Evolutionary conservation across 2,113 vertebrate genomes (phyloP), one percentile per base, ranked within the genome.

Genomic region (Notarius lentiginosus): DNA sequence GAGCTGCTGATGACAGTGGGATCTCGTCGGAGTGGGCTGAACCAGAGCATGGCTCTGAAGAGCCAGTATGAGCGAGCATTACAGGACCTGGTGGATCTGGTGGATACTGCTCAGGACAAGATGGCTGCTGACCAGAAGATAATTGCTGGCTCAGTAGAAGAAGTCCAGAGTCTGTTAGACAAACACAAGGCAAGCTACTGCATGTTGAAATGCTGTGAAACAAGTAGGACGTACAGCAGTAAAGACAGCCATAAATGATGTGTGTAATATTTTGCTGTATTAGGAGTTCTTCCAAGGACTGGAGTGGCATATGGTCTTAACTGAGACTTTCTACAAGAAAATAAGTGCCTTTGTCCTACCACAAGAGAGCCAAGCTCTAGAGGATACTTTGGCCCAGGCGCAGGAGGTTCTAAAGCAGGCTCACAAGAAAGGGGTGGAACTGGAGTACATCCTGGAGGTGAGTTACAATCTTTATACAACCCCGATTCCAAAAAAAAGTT

Each of bases 221-320:
- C 58, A 24, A 24, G 56, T 34, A 24, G 56, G 5, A 47, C 41
- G 30, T 24, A 61, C 47, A n/a, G 20, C 20, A 81, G 11, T 34
- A 81, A 61, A 47, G 30, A 7, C 20, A 47, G 27, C 55, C 8
- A 58, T 80, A 22, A 80, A 41, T 4, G 1, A 41, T 80, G 18
- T 80, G 55, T 61, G 18, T 47, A 81, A 82, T 66, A 86, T 60
- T 12, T 47, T 87, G 55, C 2, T 27, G 83, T 84, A 90, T 47
- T 92, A 99, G 98, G 97, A 99, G 84, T 99, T 99, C 92, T 99
- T 99, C 91, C 98, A 99, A 88, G 96, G 97, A 0, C 91, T 99
- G 90, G 98, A 99, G 86, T 95, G 96, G 77, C 98, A 99, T 63
- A 96, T 97, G 96, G 96, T 98, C 87, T 94, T 99, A 86, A 99